Base-by-base conservation (phyloP, 1,140 invertebrate species). In the Babylonia areolata region DNA sequence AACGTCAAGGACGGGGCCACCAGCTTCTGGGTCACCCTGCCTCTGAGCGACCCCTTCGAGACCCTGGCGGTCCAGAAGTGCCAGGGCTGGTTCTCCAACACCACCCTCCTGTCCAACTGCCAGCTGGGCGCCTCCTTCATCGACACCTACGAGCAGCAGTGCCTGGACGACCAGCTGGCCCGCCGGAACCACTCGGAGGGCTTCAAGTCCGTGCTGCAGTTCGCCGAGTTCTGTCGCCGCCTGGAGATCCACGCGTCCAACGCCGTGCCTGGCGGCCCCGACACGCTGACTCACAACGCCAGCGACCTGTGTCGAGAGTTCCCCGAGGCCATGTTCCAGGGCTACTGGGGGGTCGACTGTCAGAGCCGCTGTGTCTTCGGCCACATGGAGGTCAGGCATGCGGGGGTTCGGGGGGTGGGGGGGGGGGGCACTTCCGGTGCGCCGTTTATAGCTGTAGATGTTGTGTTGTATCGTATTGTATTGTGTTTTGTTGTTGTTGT, bases 141-240 rank as follows among this genome's bases (percentile, higher is more conserved):
- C 69, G 69, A 73, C 69, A 73, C 69, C 11, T 73, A 73, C 69
- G 3, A 73, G 31, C 31, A 73, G 69, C 69, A 73, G 69, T 73
- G 69, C 69, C 35, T 33, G 28, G 69, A 73, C 11, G 69, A 73
- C 69, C 69, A 73, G 69, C 28, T 73, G 69, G 69, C 69, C 5
- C n/a, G 69, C 31, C 69, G 69, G 2, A 73, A 73, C 69, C 69
- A 73, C 33, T 73, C 69, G n/a, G 69, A 73, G 20, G 69, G 69
- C 69, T 33, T 73, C 28, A 73, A 73, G 69, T 73, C 69, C 3
- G 69, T 73, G 69, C 69, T 73, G 69, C 69, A 73, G 69, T 73
- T 73, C 69, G 69, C 69, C 6, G 69, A 73, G 69, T 73, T 73
- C 69, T 73, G 69, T 23, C 69, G 69, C 28, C n/a, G 69, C 2